phyloP scores from a whole-genome alignment of 2,113 vertebrate genomes.

The Brachyistius frenatus region DNA sequence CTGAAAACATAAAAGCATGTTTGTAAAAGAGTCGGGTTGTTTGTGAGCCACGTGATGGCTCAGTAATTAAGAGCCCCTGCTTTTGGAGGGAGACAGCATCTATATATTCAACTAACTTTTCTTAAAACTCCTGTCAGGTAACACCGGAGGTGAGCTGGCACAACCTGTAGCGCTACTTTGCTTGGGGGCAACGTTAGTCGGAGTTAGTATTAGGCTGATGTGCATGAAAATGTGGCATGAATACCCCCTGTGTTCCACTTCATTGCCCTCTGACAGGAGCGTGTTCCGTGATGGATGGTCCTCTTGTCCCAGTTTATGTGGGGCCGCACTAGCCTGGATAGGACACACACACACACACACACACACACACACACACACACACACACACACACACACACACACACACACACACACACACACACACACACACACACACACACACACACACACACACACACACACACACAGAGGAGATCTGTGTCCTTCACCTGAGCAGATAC shows the following conservation, averaged over 20 bases:
- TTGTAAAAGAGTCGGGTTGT: not conserved
- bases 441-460: constrained; percentile 1
- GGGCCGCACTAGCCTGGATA: not conserved
- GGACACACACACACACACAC: constrained; percentile 5
- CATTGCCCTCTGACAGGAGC: constrained; percentile 33
- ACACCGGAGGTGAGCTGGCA: not conserved
- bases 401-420: constrained; percentile 14
- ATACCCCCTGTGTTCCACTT: constrained; percentile 40
- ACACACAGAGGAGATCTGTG: constrained; percentile 1
- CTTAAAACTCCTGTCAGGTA: constrained; percentile 5
- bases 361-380: constrained; percentile 13
- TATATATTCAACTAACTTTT: constrained; percentile 31
- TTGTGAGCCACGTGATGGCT: not conserved
- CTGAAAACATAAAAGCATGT: constrained; percentile 28
- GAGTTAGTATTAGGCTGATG: constrained; percentile 20
- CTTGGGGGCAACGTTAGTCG: not conserved
- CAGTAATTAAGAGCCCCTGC: constrained; percentile 31
- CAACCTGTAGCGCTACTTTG: constrained; percentile 34
- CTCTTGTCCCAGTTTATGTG: constrained; percentile 24
- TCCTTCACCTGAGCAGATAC: constrained; percentile 47
- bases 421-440: constrained; percentile 3
- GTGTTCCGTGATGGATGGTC: constrained; percentile 43
- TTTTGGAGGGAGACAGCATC: not conserved
- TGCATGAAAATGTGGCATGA: constrained; percentile 32
- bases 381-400: no score